Evolutionary conservation across 2,888 invertebrate genomes (phyloP), one percentile per base, ranked within the genome.

Genomic region (Epinotia bilunana): DNA sequence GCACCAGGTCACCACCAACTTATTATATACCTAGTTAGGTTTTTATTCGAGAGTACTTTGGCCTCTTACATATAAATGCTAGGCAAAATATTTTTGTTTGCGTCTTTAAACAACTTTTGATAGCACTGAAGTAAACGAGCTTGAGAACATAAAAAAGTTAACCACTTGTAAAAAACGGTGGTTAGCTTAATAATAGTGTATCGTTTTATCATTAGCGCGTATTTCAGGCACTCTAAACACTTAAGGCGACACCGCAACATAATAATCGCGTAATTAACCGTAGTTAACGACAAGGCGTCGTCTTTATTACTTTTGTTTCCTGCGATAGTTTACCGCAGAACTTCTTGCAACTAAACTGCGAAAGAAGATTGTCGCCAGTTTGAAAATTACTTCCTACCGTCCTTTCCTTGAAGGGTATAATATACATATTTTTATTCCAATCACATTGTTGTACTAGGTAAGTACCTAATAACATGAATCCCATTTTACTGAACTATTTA

Each of bases 181-280:
- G n/a, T n/a, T 49, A 16, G 13, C 13, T 13, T 46, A 6, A 33
- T 46, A 46, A 16, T 46, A 16, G 4, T 46, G 4, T 46, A 46
- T 5, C 13, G 46, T 49, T 49, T 49, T 49, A 16, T 49, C 16
- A 53, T n/a, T 53, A n/a, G 53, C 53, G n/a, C 53, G n/a, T 53
- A 53, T 53, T 53, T n/a, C 53, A 53, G 53, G n/a, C 53, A 53
- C n/a, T 49, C 49, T 53, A 55, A 16, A 23, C 11, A 13, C 39
- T 57, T 33, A 57, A 55, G 20, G 39, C 57, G 46, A 46, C n/a
- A 11, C 46, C 60, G 60, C 58, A 60, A 46, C 46, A 46, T 69
- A 58, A 46, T 60, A 46, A 60, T 60, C 23, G 11, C 16, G 43
- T 72, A 63, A 72, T 64, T 63, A 72, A 57, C 63, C 57, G 53